Evolutionary conservation across 2,888 invertebrate genomes (phyloP).

Genomic region (Criorhina ranunculi): DNA sequence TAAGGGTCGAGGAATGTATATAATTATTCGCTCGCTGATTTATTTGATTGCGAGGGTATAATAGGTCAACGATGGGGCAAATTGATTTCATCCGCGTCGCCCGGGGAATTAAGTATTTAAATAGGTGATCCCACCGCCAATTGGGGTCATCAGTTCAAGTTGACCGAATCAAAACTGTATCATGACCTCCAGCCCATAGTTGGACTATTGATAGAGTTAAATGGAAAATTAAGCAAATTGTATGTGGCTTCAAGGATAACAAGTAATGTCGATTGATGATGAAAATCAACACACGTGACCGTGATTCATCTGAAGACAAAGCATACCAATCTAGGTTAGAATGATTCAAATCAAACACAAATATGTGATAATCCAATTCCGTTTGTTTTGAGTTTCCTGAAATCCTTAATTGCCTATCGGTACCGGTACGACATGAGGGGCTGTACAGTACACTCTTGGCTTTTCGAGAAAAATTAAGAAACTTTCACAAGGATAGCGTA

Average conservation of each 20-base stretch:
- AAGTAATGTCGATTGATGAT: conserved; percentile 1
- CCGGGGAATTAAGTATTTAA: conserved; percentile 6
- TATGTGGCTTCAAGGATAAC: conserved; percentile 18
- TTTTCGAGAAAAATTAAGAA: conserved; percentile 17
- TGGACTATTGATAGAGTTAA: neutral
- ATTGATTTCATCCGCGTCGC: conserved; percentile 8
- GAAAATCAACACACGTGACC: conserved; percentile 6
- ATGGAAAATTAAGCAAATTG: neutral
- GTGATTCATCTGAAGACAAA: neutral
- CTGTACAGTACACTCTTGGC: neutral
- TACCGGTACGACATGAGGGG: too few relatives aligned
- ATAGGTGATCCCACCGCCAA: neutral
- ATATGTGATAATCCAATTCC: conserved; percentile 30
- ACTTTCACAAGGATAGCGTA: neutral
- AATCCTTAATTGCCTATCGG: conserved; percentile 17
- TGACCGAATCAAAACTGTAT: neutral
- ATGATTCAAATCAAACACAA: neutral
- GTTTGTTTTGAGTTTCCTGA: conserved; percentile 21
- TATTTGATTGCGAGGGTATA: conserved; percentile 7
- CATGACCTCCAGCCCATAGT: neutral
- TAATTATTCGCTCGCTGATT: conserved; percentile 39
- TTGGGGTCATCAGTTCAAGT: conserved; percentile 13
- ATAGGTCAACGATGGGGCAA: conserved; percentile 19
- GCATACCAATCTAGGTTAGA: conserved; percentile 20
- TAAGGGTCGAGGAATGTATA: conserved; percentile 51